Conservation (phyloP, 1,140 invertebrate genomes). For the Hycleus cichorii region DNA sequence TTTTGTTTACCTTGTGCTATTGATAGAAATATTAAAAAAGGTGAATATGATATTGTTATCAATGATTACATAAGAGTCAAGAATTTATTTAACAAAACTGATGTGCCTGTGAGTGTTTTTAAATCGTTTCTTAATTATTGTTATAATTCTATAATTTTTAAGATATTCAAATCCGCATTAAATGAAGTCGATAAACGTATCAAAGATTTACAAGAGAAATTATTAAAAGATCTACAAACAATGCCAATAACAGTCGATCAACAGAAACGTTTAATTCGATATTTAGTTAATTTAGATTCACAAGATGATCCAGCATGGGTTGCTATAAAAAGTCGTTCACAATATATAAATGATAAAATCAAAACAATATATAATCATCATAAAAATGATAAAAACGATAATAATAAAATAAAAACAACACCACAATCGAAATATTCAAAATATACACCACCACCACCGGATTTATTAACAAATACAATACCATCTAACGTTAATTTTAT, state of each 20-base stretch:
- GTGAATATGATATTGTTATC: slow-evolving; percentile 95
- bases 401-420: slow-evolving; percentile 11
- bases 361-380: slow-evolving; percentile 52
- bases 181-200: slow-evolving; percentile 88
- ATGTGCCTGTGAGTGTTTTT: slow-evolving; percentile 64
- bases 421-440: slow-evolving; percentile 33
- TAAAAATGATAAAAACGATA: slow-evolving; percentile 45
- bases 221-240: slow-evolving; percentile 76
- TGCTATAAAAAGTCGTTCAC: slow-evolving; percentile 73
- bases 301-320: slow-evolving; percentile 89
- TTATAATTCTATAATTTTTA: slow-evolving; percentile 11
- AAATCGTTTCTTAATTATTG: neutral
- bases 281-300: slow-evolving; percentile 61
- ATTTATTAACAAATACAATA: slow-evolving; percentile 34
- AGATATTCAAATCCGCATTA: slow-evolving; percentile 79
- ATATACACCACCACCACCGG: slow-evolving; percentile 30
- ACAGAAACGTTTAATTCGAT: slow-evolving; percentile 86
- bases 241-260: slow-evolving; percentile 87
- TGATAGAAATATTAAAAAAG: slow-evolving; percentile 86
- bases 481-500: slow-evolving; percentile 58
- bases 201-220: slow-evolving; percentile 65
- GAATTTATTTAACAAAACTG: slow-evolving; percentile 91
- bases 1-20: slow-evolving; percentile 94
- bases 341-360: slow-evolving; percentile 63
- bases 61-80: slow-evolving; percentile 96